Evolutionary conservation across 2,797 vertebrate species (phyloP), one percentile per base, ranked within the genome.

Genomic region (Acrossocheilus wenchowensis): DNA sequence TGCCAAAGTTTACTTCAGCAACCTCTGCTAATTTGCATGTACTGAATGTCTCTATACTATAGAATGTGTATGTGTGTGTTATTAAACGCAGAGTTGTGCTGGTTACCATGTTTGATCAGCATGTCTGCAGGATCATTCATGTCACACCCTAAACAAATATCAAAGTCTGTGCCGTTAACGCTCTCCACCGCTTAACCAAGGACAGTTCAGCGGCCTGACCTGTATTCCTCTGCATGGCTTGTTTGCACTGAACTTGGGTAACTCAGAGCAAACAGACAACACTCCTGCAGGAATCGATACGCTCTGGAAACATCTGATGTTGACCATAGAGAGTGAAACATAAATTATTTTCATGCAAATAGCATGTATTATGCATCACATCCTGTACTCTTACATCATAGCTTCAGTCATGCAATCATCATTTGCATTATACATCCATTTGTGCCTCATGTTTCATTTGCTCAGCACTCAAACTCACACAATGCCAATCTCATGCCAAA

Each of bases 141-240:
- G 64, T 86, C 87, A 52, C n/a, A n/a, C 39, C 79, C 87, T 90
- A 88, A 90, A 89, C 89, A 91, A 92, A 92, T 86, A 91, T 89
- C 88, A 92, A 90, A 87, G 90, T 91, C 90, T 90, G 88, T 36
- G 23, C 78, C 62, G 86, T 81, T 41, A 36, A 68, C n/a, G n/a
- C 41, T 39, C 57, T 80, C 4, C 34, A 3, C 39, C 26, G 15
- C 82, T 50, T 5, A 6, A 64, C 54, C 52, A 45, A 74, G 69
- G 69, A 5, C 52, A 1, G 21, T 54, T 15, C 50, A 26, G 19
- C 4, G 34, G 8, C 17, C 71, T 74, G 72, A 74, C 45, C 54
- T 50, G 15, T 80, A 57, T 48, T 39, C 2, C 86, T 62, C 34
- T 6, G 17, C 34, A 19, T 23, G n/a, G 23, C 36, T 4, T 83